A percentile compares a stretch with the other conserved stretches of the same genome.
phyloP scores from a whole-genome alignment of 2,888 invertebrate genomes.

The Euspilapteryx auroguttella region DNA sequence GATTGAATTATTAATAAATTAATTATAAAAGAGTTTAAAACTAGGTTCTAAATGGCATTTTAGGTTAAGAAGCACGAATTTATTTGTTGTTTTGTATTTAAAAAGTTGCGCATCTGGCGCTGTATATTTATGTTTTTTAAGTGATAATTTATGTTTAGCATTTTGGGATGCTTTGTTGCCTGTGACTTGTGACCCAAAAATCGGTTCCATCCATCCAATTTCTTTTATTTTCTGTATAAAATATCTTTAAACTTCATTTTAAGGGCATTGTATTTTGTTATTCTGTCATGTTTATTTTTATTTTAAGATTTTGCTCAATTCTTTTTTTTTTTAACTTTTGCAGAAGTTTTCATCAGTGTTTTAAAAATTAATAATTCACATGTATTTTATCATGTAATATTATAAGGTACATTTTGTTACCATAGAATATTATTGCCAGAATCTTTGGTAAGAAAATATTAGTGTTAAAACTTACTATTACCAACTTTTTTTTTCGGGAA shows the following conservation, averaged over 20 bases:
- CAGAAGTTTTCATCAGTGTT: no score
- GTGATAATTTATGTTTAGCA: conserved; percentile 17
- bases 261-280: conserved; percentile 2
- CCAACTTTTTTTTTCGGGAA: not conserved
- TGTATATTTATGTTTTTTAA: conserved; percentile 36
- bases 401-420: conserved; percentile 51
- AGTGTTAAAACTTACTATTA: conserved; percentile 26
- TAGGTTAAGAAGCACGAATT: conserved; percentile 57
- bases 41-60: conserved; percentile 35
- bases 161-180: no score
- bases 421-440: conserved; percentile 54
- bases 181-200: no score
- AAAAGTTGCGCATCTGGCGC: conserved; percentile 35
- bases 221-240: not conserved
- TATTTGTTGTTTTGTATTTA: conserved; percentile 55
- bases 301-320: conserved; percentile 8
- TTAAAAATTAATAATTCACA: no score
- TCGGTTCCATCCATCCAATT: conserved; percentile 33
- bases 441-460: conserved; percentile 42
- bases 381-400: no score
- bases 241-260: not conserved
- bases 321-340: conserved; percentile 13
- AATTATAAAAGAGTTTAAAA: conserved; percentile 18
- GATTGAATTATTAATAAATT: conserved; percentile 3
- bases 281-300: conserved; percentile 10